Evolutionary conservation across 2,888 invertebrate genomes (phyloP).

Genomic region (Dicycla oo): DNA sequence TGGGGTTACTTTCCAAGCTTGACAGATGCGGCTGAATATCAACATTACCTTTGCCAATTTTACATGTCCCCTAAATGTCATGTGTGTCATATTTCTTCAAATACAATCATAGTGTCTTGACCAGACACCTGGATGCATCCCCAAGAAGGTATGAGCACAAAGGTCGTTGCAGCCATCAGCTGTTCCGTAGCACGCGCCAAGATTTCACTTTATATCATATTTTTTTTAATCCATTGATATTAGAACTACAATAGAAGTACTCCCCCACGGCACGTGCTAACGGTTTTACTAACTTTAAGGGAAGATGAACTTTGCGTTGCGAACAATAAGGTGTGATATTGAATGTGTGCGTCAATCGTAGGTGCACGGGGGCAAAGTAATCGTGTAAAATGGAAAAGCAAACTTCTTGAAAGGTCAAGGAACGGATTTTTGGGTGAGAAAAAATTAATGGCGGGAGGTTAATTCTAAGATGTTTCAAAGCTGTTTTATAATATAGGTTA

Average conservation of each 20-base stretch:
- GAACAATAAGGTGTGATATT: conserved; percentile 7
- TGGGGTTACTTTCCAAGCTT: neutral
- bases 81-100: neutral
- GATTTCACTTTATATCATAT: conserved; percentile 57
- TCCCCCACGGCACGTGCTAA: conserved; percentile 64
- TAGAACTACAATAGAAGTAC: conserved; percentile 46
- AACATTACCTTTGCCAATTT: conserved; percentile 1
- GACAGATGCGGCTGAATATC: conserved; percentile 23
- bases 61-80: neutral
- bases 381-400: conserved; percentile 47
- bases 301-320: neutral
- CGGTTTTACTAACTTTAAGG: conserved; percentile 27
- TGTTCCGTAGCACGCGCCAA: conserved; percentile 59
- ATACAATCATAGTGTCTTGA: conserved; percentile 19
- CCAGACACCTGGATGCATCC: conserved; percentile 53
- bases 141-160: conserved; percentile 38
- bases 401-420: conserved; percentile 60
- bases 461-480: neutral
- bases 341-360: neutral
- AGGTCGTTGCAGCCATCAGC: conserved; percentile 52
- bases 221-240: conserved; percentile 50
- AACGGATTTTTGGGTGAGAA: conserved; percentile 48
- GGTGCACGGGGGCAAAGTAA: conserved; percentile 26
- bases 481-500: conserved; percentile 9
- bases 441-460: conserved; percentile 47